Evolutionary conservation across 92 coral and sea anemone genomes (phyloP).

Genomic region (Palythoa grandis): DNA sequence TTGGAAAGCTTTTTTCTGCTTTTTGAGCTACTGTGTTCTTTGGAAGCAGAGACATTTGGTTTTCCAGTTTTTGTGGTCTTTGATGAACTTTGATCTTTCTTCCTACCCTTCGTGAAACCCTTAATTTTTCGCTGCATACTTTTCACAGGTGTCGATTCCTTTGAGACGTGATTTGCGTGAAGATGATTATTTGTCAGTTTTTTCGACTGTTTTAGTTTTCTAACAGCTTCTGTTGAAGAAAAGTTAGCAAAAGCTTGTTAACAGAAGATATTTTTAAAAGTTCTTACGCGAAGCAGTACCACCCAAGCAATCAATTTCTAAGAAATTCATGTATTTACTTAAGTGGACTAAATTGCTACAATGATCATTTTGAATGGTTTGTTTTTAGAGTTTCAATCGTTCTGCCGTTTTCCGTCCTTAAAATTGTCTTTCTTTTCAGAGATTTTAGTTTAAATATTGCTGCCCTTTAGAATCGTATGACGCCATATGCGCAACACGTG

Average conservation of each 20-base stretch:
- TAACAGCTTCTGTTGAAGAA: conserved; percentile 34
- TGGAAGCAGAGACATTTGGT: neutral
- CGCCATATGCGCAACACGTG: too few species aligned
- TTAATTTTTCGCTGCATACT: conserved; percentile 8
- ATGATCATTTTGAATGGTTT: too few species aligned
- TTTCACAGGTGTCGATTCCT: neutral
- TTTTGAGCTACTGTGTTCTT: neutral
- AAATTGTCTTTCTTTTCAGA: too few species aligned
- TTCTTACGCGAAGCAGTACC: neutral
- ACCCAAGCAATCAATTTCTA: neutral
- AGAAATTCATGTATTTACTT: neutral
- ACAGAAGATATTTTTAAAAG: too few species aligned
- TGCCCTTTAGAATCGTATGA: too few species aligned
- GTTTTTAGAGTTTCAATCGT: too few species aligned
- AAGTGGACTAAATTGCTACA: too few species aligned
- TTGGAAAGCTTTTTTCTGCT: neutral
- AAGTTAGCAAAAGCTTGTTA: conserved; percentile 10
- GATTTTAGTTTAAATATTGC: too few species aligned
- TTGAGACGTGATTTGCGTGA: neutral
- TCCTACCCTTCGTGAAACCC: neutral
- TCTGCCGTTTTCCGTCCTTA: too few species aligned
- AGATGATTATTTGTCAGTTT: neutral
- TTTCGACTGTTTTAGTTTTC: conserved; percentile 26
- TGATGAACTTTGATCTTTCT: conserved; percentile 30
- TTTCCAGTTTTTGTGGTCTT: conserved; percentile 19